Conservation (phyloP, 2,888 invertebrate species). For the Melanostoma scalare region DNA sequence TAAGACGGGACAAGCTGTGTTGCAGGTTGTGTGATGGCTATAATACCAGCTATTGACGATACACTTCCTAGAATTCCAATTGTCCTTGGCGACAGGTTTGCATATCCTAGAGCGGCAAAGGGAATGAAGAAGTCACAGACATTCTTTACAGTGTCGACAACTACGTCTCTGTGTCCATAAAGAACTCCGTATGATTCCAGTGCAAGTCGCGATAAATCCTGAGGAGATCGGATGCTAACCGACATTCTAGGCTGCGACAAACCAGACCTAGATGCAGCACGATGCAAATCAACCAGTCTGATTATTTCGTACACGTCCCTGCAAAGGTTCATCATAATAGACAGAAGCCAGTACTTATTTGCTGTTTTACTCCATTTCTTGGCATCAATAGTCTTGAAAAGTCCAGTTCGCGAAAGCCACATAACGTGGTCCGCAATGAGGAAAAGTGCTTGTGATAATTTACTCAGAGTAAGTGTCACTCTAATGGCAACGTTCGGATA, state of each 20-base stretch:
- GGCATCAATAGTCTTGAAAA: conserved; percentile 86
- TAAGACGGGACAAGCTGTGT: conserved; percentile 88
- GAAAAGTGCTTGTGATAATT: conserved; percentile 90
- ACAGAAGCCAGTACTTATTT: conserved; percentile 93
- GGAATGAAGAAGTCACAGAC: conserved; percentile 94
- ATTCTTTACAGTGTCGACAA: conserved; percentile 93
- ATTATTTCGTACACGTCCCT: conserved; percentile 93
- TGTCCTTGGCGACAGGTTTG: conserved; percentile 89
- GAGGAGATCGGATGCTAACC: conserved; percentile 75
- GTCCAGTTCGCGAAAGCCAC: conserved; percentile 91
- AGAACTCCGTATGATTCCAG: conserved; percentile 77
- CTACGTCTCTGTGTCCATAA: conserved; percentile 85
- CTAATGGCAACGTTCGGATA: conserved; percentile 88
- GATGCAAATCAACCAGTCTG: conserved; percentile 84
- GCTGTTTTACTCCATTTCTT: conserved; percentile 89
- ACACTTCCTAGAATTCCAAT: conserved; percentile 90
- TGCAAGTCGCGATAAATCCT: conserved; percentile 75
- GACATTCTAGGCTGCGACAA: conserved; percentile 77
- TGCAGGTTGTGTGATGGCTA: conserved; percentile 89
- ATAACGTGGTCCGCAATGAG: conserved; percentile 93
- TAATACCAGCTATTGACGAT: conserved; percentile 91
- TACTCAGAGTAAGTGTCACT: conserved; percentile 89
- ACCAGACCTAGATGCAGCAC: conserved; percentile 81
- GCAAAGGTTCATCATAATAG: conserved; percentile 89
- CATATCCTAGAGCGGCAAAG: conserved; percentile 89